phyloP scores from a whole-genome alignment of 2,113 vertebrate genomes.

The Sterrhoptilus dennistouni region DNA sequence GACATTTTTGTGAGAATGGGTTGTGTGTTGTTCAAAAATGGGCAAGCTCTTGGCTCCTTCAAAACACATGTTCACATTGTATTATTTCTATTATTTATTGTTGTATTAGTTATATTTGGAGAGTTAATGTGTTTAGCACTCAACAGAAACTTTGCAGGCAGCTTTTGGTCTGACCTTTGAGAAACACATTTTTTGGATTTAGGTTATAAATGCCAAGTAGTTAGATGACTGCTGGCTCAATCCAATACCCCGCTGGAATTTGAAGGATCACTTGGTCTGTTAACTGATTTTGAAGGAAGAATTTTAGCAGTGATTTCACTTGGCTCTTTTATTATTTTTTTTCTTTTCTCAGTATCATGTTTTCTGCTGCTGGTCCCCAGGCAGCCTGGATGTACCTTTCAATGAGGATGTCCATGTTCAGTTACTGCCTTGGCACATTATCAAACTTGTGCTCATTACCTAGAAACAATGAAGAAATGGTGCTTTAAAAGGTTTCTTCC shows the following conservation, averaged over 20 bases:
- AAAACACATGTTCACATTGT: neutral
- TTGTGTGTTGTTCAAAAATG: neutral
- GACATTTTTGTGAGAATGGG: neutral
- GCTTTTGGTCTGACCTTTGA: neutral
- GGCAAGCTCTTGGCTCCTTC: neutral
- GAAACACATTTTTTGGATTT: neutral
- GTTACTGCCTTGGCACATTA: neutral
- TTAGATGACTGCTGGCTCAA: neutral
- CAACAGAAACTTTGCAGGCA: neutral
- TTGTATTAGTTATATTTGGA: neutral
- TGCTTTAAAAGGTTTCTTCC: neutral
- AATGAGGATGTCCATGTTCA: neutral
- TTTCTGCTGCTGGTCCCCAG: neutral
- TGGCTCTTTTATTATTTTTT: neutral
- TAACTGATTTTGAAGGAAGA: neutral
- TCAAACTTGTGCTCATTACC: neutral
- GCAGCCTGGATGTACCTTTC: neutral
- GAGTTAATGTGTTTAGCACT: neutral
- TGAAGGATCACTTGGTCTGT: neutral
- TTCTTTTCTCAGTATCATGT: neutral
- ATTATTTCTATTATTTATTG: neutral
- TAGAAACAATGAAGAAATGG: neutral
- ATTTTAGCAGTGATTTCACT: neutral
- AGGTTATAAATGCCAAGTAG: neutral
- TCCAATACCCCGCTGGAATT: neutral